Base-by-base conservation (phyloP, 2,888 invertebrate genomes). In the Clanis bilineata region DNA sequence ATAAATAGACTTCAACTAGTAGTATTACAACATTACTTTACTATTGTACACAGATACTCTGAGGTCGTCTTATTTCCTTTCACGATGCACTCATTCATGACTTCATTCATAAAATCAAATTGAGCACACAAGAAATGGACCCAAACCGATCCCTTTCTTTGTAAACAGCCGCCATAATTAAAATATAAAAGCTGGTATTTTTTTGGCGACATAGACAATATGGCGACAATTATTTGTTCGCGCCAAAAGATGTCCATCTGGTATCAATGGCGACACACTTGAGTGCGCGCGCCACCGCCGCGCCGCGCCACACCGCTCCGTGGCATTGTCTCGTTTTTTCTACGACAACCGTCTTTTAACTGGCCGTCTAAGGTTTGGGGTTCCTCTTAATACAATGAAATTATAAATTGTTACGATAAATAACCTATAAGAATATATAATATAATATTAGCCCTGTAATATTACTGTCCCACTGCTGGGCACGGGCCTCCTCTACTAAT, bases 201-300 rank as follows among this genome's bases (percentile, higher is more conserved):
- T 47, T 47, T 47, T 47, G 47, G 47, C n/a, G 47, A 2, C 25
- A 56, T 39, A 56, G 39, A 59, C 59, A 59, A 59, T 55, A 59
- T 41, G 36, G 59, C 54, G 55, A 56, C 59, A 59, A 59, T 59
- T 55, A 59, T 59, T 58, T 59, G 59, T 70, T 80, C 76, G 77
- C 72, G 78, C 77, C 77, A 80, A 73, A 79, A 79, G 79, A 74
- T 77, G 67, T 67, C 70, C 80, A 81, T 82, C 79, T 76, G 77
- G 78, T 80, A 85, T 87, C 88, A 85, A 88, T 86, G 79, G 79
- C 71, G 76, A 88, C 85, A 81, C 85, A 82, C 84, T 83, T 77
- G 81, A 80, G 73, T 83, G 86, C 66, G 64, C 67, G 65, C 77
- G 80, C 82, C 84, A 83, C 85, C 77, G 83, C 83, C 76, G 76